These are phyloP conservation scores for Todiramphus saurophagus DNA, from an alignment of 2,113 vertebrate species.

Conservation along the genomic window DNA sequence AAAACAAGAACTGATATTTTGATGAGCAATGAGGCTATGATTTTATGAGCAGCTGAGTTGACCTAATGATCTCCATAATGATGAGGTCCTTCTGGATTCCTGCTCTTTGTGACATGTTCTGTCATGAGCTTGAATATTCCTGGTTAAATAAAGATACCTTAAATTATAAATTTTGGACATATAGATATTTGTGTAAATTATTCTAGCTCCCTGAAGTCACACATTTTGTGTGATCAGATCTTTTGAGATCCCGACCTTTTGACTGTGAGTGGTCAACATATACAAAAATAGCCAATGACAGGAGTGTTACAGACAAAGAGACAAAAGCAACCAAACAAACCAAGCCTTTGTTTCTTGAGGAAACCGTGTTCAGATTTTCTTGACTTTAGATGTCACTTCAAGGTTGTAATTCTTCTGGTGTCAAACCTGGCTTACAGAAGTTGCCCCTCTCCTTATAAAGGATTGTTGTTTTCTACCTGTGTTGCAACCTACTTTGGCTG, in stretches of 20 bases:
- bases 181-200: neutral
- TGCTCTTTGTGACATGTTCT: neutral
- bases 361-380: neutral
- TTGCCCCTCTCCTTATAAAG: accelerated
- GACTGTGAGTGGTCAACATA: neutral
- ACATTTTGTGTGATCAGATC: neutral
- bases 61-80: neutral
- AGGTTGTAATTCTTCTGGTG: neutral
- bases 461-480: neutral
- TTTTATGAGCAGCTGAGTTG: neutral
- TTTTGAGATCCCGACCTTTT: neutral
- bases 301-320: neutral
- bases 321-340: neutral
- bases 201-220: neutral
- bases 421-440: neutral
- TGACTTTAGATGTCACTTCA: neutral
- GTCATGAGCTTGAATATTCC: neutral
- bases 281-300: neutral
- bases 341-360: neutral
- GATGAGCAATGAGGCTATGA: neutral
- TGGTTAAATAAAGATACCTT: neutral
- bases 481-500: neutral
- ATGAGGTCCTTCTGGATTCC: neutral
- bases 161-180: neutral
- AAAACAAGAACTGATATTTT: neutral